Percentiles rank a stretch among this genome's conserved stretches.
These are phyloP conservation scores for Aphelinus certus DNA, from an alignment of 1,140 invertebrate genomes.

Conservation along the genomic window DNA sequence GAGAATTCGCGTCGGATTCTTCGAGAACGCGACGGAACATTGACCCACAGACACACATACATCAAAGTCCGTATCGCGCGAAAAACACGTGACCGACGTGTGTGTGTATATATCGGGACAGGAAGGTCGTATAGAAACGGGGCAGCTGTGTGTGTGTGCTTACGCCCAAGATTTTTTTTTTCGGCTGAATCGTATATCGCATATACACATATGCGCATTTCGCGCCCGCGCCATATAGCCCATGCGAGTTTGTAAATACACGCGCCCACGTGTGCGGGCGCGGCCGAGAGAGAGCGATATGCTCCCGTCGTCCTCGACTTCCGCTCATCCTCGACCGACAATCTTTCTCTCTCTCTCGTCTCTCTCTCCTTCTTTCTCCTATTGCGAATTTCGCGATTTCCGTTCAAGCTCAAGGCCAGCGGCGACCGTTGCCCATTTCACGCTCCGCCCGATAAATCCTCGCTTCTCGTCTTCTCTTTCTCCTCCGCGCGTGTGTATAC, in stretches of 20 bases:
- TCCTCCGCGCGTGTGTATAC: neutral
- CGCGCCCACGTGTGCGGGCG: neutral
- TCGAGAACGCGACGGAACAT: too few relatives aligned
- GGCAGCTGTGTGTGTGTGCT: too few relatives aligned
- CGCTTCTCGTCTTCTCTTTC: neutral
- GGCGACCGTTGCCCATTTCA: slow-evolving; percentile 32
- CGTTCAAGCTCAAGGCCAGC: slow-evolving; percentile 34
- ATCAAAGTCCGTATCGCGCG: too few relatives aligned
- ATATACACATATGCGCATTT: too few relatives aligned
- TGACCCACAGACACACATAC: too few relatives aligned
- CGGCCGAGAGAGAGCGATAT: neutral
- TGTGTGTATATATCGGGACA: too few relatives aligned
- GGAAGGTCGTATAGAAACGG: too few relatives aligned
- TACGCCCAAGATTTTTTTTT: too few relatives aligned
- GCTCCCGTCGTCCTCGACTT: neutral
- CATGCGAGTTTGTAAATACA: slow-evolving; percentile 26
- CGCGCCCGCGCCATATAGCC: too few relatives aligned
- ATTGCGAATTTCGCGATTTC: slow-evolving; percentile 34
- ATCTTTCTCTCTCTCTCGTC: neutral
- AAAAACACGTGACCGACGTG: too few relatives aligned
- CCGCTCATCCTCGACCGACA: neutral
- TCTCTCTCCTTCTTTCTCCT: neutral
- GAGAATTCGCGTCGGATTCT: too few relatives aligned
- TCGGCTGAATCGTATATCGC: too few relatives aligned
- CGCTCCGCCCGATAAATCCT: slow-evolving; percentile 5